Conservation (phyloP, 2,888 invertebrate species). For the Andrena bicolor region DNA sequence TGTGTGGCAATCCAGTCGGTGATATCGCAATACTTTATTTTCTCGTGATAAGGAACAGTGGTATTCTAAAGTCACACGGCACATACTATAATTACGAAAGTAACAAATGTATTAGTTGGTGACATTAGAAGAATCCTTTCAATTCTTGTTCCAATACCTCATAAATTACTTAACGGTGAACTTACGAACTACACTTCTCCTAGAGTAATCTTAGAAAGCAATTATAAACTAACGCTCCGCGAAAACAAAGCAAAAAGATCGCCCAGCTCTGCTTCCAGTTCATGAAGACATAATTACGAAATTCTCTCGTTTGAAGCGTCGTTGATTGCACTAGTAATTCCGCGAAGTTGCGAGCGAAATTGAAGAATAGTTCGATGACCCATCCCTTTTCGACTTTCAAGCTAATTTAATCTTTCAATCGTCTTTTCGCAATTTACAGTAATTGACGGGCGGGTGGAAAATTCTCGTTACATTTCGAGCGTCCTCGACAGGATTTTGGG, state of each 20-base stretch:
- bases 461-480: background rate
- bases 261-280: background rate
- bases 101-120: too few species aligned
- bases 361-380: background rate
- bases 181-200: background rate
- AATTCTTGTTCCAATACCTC: too few species aligned
- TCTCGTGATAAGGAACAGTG: too few species aligned
- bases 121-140: too few species aligned
- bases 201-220: too few species aligned
- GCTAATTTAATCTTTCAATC: background rate
- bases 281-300: background rate
- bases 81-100: too few species aligned
- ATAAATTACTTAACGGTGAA: too few species aligned
- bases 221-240: too few species aligned
- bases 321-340: background rate
- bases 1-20: too few species aligned
- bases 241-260: too few species aligned
- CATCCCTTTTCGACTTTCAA: background rate
- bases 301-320: background rate
- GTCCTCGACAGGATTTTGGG: background rate
- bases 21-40: too few species aligned
- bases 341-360: background rate
- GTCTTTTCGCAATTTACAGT: background rate
- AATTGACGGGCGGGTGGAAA: background rate
- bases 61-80: too few species aligned